Conservation (phyloP, 2,113 vertebrate genomes). For the Elephantulus edwardii region DNA sequence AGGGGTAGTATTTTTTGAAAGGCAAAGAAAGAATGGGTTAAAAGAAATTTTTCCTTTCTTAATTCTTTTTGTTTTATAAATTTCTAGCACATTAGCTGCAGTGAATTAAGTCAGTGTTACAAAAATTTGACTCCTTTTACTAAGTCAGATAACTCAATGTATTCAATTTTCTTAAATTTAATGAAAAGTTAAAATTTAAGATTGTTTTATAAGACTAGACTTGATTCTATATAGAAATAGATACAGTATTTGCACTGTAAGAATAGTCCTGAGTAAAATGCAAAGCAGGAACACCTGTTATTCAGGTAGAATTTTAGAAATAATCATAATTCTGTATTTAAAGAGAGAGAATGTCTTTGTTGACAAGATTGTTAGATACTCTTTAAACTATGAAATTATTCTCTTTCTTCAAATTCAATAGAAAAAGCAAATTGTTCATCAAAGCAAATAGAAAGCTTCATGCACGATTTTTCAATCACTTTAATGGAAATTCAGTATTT, state of each 20-base stretch:
- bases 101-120: constrained; percentile 53
- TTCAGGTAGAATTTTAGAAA: constrained; percentile 34
- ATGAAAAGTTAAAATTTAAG: constrained; percentile 38
- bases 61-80: constrained; percentile 59
- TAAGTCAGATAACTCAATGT: constrained; percentile 52
- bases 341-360: constrained; percentile 54
- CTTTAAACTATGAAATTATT: constrained; percentile 69
- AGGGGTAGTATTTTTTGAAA: constrained; percentile 53
- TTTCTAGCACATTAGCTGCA: constrained; percentile 54
- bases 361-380: constrained; percentile 58
- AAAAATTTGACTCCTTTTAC: constrained; percentile 57
- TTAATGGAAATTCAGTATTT: constrained; percentile 73
- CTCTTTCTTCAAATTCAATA: constrained; percentile 67
- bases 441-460: constrained; percentile 64
- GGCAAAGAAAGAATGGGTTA: constrained; percentile 43
- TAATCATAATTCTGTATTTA: constrained; percentile 42
- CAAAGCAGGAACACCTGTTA: constrained; percentile 46
- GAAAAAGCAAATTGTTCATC: constrained; percentile 67
- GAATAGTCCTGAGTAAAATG: not conserved
- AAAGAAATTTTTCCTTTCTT: constrained; percentile 52
- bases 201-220: constrained; percentile 59
- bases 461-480: constrained; percentile 73
- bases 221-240: constrained; percentile 29
- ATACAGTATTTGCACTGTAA: constrained; percentile 30
- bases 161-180: constrained; percentile 46